These are phyloP conservation scores for Gonocerus acuteangulatus DNA, from an alignment of 2,888 invertebrate genomes.

Conservation along the genomic window DNA sequence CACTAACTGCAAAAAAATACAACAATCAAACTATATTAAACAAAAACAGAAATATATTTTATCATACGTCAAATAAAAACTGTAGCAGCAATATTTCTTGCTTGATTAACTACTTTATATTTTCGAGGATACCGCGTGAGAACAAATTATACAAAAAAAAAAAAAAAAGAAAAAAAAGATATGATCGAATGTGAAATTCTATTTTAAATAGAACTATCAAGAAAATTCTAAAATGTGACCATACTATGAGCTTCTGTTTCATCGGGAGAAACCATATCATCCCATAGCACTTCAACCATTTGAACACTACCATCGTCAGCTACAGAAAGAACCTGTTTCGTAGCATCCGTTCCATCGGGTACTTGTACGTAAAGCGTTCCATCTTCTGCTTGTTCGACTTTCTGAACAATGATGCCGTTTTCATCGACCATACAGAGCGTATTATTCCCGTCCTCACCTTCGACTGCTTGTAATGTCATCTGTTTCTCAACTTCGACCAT, in stretches of 20 bases:
- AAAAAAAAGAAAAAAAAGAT: no score
- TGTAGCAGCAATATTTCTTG: no score
- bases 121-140: no score
- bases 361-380: conserved; percentile 38
- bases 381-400: conserved; percentile 37
- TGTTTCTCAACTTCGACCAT: conserved; percentile 27
- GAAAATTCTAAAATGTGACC: conserved; percentile 26
- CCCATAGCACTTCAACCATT: conserved; percentile 42
- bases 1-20: no score
- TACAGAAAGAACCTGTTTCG: conserved; percentile 42
- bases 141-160: no score
- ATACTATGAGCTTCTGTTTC: conserved; percentile 34
- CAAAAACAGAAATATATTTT: no score
- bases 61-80: no score
- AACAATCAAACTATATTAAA: no score
- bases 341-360: conserved; percentile 34
- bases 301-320: conserved; percentile 44
- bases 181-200: no score
- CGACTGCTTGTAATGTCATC: conserved; percentile 32
- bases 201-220: no score
- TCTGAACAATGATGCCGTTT: conserved; percentile 37
- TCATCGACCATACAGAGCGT: conserved; percentile 38
- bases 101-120: no score
- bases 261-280: conserved; percentile 35
- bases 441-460: conserved; percentile 33